Percentiles rank a stretch among this genome's conserved stretches.
These are phyloP conservation scores for Caloenas nicobarica DNA, from an alignment of 2,113 vertebrate genomes.

Conservation along the genomic window DNA sequence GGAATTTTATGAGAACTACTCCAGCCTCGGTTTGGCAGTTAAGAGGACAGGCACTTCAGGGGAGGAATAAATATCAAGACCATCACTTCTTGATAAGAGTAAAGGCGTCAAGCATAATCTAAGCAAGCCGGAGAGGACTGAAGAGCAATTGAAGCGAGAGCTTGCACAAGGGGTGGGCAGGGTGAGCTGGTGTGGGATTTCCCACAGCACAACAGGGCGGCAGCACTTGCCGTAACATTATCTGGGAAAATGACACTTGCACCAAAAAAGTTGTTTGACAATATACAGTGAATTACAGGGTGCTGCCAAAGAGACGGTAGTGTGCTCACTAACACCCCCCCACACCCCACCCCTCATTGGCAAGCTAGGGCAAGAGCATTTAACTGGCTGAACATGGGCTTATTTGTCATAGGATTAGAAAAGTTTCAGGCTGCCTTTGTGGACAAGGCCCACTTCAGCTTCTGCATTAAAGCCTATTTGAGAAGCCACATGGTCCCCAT, in stretches of 20 bases:
- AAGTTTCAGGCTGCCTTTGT: not conserved
- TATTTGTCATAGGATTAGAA: not conserved
- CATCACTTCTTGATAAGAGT: constrained; percentile 3
- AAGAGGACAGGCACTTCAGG: constrained; percentile 33
- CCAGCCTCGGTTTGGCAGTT: constrained; percentile 37
- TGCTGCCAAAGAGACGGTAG: not conserved
- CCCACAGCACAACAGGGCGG: not conserved
- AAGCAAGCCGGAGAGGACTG: not conserved
- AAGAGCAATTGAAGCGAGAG: not conserved
- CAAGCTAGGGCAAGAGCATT: not conserved
- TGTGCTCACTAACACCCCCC: not conserved
- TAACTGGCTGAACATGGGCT: not conserved
- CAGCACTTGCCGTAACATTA: rapidly evolving
- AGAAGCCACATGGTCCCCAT: not conserved
- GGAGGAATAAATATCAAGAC: constrained; percentile 51
- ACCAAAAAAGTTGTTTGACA: not conserved
- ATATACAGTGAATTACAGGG: not conserved
- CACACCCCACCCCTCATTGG: not conserved
- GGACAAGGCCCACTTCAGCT: not conserved
- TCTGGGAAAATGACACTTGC: not conserved
- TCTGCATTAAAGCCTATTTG: not conserved
- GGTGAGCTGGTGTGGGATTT: not conserved
- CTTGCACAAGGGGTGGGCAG: not conserved
- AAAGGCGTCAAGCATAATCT: not conserved
- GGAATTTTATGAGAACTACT: constrained; percentile 49